Evolutionary conservation across 2,797 vertebrate species (phyloP), one percentile per base, ranked within the genome.

Genomic region (Eurystomus glaucurus): DNA sequence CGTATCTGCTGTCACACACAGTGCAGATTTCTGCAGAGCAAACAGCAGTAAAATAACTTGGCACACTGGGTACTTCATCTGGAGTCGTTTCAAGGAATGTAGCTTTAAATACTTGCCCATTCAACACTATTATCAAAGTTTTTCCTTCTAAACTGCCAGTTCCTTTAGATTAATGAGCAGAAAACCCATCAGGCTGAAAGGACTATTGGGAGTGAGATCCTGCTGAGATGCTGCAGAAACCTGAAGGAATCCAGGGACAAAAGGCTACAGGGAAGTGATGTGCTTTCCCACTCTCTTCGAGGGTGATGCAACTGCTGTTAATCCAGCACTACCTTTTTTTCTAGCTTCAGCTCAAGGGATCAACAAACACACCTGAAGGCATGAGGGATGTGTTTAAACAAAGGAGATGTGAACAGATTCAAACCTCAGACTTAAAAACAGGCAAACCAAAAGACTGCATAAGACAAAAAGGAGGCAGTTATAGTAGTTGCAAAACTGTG

Each of bases 331-430:
- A 21, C 6, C 28, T 26, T 71, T 81, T 85, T 45, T 26, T 6
- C 37, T 77, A 90, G 13, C 71, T 95, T 75, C 79, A 82, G 85
- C 83, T 94, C 46, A 95, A 84, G 82, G 85, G 75, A 95, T 94
- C 68, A 81, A 46, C 82, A 95, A 86, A 84, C 88, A 90, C 62
- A 95, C 82, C 94, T 84, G 93, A 88, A 95, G 85, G 87, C 68
- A 86, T 17, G 33, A 94, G 45, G 70, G 69, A 92, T 93, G 66
- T 88, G 82, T 94, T 95, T 55, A 88, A 93, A 96, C 91, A 96
- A 72, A 72, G 91, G 37, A 75, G 10, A 65, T 41, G 29, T 55
- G 57, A 95, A 70, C 13, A 21, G 45, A 78, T 85, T 91, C 89
- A 93, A 88, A 78, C 61, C 65, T 96, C 91, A 86, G 58, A 46